Evolutionary conservation across 2,797 vertebrate species (phyloP).

Genomic region (Carapus acus): DNA sequence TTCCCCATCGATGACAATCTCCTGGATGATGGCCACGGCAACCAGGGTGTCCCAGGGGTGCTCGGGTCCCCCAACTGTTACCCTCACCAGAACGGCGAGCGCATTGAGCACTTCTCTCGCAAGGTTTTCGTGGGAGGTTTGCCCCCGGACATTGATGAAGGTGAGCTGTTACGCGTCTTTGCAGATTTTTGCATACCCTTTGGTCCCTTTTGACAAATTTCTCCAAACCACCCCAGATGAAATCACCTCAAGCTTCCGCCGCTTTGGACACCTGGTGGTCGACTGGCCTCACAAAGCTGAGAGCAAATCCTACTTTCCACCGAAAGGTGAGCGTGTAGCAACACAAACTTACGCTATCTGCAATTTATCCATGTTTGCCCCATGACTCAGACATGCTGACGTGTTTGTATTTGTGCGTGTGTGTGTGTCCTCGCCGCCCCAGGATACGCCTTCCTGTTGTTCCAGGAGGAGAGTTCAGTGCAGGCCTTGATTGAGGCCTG

Average conservation of each 20-base stretch:
- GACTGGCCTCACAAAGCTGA: constrained; percentile 99
- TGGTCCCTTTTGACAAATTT: not conserved
- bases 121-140: constrained; percentile 98
- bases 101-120: constrained; percentile 93
- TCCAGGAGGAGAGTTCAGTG: constrained; percentile 97
- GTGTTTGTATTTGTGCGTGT: constrained; percentile 8
- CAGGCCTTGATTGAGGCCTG: constrained; percentile 97
- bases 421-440: too few species aligned
- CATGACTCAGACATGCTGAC: not conserved
- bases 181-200: not conserved
- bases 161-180: too few species aligned
- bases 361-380: not conserved
- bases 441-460: constrained; percentile 98
- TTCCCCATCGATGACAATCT: constrained; percentile 96
- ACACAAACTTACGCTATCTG: not conserved
- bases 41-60: constrained; percentile 84
- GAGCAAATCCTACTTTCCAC: constrained; percentile 99
- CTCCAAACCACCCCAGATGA: constrained; percentile 74
- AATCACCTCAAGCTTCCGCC: constrained; percentile 96
- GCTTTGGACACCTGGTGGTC: constrained; percentile 96
- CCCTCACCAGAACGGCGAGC: constrained; percentile 92
- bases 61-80: constrained; percentile 88
- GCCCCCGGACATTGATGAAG: constrained; percentile 97
- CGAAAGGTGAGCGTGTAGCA: constrained; percentile 81
- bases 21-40: constrained; percentile 88